These are phyloP conservation scores for Novumbra hubbsi DNA, from an alignment of 2,797 vertebrate genomes.

Conservation along the genomic window DNA sequence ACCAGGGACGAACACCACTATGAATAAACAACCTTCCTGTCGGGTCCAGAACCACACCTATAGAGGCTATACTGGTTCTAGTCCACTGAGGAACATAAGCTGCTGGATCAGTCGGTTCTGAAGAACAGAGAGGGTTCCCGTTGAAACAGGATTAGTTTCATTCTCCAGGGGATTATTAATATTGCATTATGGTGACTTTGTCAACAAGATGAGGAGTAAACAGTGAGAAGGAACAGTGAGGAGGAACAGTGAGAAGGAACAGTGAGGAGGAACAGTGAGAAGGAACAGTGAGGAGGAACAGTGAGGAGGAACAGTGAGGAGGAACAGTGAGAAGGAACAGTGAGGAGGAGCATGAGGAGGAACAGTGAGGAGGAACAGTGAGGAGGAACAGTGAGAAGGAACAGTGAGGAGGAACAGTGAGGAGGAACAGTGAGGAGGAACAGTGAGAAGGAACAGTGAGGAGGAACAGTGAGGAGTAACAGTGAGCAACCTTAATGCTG, in stretches of 20 bases:
- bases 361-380: constrained; percentile 1
- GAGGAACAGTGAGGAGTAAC: too few relatives aligned
- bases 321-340: neutral
- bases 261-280: constrained; percentile 25
- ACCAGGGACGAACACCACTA: constrained; percentile 36
- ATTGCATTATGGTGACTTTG: constrained; percentile 36
- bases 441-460: neutral
- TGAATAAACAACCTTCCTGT: constrained; percentile 21
- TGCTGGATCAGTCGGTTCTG: constrained; percentile 48
- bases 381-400: constrained; percentile 20
- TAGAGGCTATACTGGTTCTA: neutral
- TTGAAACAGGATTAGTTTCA: constrained; percentile 31
- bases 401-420: too few relatives aligned
- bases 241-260: neutral
- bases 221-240: neutral
- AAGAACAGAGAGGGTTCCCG: constrained; percentile 34
- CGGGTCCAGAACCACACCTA: neutral
- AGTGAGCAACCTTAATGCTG: neutral
- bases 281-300: too few relatives aligned
- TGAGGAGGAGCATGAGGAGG: constrained; percentile 32
- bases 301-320: too few relatives aligned
- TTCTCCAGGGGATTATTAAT: constrained; percentile 40
- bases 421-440: constrained; percentile 36
- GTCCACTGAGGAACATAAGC: constrained; percentile 8
- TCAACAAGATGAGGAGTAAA: constrained; percentile 42